A percentile compares a stretch with the other conserved stretches of the same genome.
Conservation (phyloP, 2,113 vertebrate genomes). For the Lathamus discolor region DNA sequence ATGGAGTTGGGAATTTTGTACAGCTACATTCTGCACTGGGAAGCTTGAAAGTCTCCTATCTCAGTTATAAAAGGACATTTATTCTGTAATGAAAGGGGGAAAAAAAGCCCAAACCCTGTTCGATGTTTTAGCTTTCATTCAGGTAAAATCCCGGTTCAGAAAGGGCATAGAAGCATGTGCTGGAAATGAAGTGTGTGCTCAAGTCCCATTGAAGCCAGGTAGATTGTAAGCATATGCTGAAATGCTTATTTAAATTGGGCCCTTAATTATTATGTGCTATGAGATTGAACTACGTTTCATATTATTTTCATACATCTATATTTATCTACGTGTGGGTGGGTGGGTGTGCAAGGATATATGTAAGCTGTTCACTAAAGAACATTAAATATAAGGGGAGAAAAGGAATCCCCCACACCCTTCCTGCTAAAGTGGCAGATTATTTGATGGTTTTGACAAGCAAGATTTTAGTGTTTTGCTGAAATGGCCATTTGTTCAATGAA, state of each 20-base stretch:
- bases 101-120: neutral
- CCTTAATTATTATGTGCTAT: slow-evolving; percentile 62
- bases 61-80: neutral
- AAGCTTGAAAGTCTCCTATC: neutral
- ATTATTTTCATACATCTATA: slow-evolving; percentile 44
- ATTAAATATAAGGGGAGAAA: neutral
- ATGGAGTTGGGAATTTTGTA: neutral
- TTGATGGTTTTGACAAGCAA: neutral
- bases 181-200: slow-evolving; percentile 39
- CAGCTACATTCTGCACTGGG: neutral
- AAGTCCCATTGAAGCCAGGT: slow-evolving; percentile 34
- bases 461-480: neutral
- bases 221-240: slow-evolving; percentile 55
- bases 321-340: neutral
- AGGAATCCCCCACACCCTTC: neutral
- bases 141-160: slow-evolving; percentile 26
- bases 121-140: slow-evolving; percentile 10
- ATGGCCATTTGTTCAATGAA: neutral
- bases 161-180: neutral
- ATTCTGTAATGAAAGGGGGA: neutral
- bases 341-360: slow-evolving; percentile 26
- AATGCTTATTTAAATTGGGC: slow-evolving; percentile 52
- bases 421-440: neutral
- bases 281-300: slow-evolving; percentile 2
- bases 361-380: slow-evolving; percentile 20